phyloP scores from a whole-genome alignment of 92 coral and sea anemone genomes.

The Palythoa grandiflora region DNA sequence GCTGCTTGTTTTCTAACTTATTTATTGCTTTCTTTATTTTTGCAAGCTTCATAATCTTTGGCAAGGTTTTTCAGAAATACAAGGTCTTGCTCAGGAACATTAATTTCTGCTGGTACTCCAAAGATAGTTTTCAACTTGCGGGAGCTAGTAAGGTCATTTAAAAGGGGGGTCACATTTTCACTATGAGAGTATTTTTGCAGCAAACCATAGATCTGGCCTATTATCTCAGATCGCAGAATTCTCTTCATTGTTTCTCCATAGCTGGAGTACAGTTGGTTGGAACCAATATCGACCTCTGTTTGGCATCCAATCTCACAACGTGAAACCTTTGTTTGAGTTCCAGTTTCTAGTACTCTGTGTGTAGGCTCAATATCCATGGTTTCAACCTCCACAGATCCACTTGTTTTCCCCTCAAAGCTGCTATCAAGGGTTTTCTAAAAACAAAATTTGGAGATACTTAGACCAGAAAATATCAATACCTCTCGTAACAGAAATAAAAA shows the following conservation, averaged over 20 bases:
- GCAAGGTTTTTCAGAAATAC: neutral
- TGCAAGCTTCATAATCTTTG: conserved; percentile 32
- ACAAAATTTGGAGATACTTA: conserved; percentile 6
- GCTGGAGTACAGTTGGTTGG: conserved; percentile 27
- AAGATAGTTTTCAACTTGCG: conserved; percentile 1
- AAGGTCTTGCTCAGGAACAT: conserved; percentile 2
- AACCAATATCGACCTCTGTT: conserved; percentile 7
- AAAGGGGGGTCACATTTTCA: conserved; percentile 25
- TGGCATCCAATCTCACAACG: conserved; percentile 9
- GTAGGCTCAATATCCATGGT: neutral
- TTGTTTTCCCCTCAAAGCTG: conserved; percentile 31
- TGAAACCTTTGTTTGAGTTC: neutral
- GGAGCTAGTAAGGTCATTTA: conserved; percentile 17
- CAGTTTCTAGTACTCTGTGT: neutral
- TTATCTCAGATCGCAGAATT: conserved; percentile 9
- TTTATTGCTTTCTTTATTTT: conserved; percentile 39
- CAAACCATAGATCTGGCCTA: neutral
- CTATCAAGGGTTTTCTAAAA: conserved; percentile 40
- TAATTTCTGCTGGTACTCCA: conserved; percentile 10
- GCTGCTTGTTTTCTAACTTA: conserved; percentile 34
- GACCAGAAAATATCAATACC: neutral
- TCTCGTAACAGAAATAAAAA: neutral
- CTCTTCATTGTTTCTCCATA: conserved; percentile 31
- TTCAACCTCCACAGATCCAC: neutral
- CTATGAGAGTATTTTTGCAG: conserved; percentile 23